Evolutionary conservation across 2,113 vertebrate genomes (phyloP), one percentile per base, ranked within the genome.

Genomic region (Arvicanthis niloticus): DNA sequence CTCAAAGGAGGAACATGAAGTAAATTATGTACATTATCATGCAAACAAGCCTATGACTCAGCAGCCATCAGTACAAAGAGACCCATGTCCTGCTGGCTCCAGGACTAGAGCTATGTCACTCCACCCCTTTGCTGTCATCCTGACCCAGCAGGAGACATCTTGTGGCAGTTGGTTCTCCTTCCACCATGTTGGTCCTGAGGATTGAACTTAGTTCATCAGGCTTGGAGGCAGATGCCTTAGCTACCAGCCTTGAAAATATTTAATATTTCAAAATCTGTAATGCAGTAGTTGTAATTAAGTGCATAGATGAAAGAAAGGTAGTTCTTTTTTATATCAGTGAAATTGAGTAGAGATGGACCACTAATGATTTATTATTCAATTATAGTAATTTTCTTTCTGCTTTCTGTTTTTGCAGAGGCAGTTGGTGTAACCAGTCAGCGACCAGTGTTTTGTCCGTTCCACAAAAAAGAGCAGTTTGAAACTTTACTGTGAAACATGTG

Each of bases 401-500:
- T 88, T n/a, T 96, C 91, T 17, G 2, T 60, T 73, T 98, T 78
- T 72, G 70, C 98, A 99, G 99, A 99, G 96, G 99, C 99, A 37
- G 98, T 99, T 96, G 99, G 99, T 70, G 98, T 99, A 62, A 99
- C 99, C 94, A 99, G 99, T 78, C 99, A 99, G 98, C 99, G 99
- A 81, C 99, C 99, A 0, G 99, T 99, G 65, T 99, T 99, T 98
- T 99, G 99, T 91, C 99, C 99, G 89, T 97, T 99, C 97, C 99
- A 99, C 98, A 99, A 99, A 98, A 99, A 99, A 98, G 99, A 99
- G 96, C 99, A 99, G 3, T 97, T n/a, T 99, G 97, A 99, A 99
- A 98, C 98, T 99, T 75, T 99, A 99, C 76, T 99, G 99, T 97
- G 99, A 99, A 98, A 99, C 99, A 0, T 99, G 99, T 95, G 99